Evolutionary conservation across 2,888 invertebrate species (phyloP).

Genomic region (Pristionchus exspectatus): DNA sequence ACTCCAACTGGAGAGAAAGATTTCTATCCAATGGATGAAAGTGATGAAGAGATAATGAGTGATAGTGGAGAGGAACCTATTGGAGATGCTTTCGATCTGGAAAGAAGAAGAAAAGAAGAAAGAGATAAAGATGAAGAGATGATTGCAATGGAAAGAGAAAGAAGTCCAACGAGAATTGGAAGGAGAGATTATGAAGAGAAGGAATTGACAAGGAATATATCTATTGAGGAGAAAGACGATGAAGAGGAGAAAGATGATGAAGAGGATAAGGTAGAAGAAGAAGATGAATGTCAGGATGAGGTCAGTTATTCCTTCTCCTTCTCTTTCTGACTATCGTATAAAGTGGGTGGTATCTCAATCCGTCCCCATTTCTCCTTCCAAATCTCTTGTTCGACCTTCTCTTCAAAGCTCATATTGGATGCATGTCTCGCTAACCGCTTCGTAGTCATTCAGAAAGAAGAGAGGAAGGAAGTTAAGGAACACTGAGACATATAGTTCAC

Average conservation of each 20-base stretch:
- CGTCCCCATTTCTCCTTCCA: neutral
- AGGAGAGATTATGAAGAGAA: neutral
- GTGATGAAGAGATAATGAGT: conserved; percentile 17
- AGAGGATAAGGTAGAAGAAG: neutral
- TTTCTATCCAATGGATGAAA: conserved; percentile 10
- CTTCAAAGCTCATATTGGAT: neutral
- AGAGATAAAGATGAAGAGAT: neutral
- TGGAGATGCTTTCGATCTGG: conserved; percentile 35
- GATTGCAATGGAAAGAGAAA: neutral
- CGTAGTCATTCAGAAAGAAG: conserved; percentile 15
- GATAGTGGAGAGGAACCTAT: conserved; percentile 30
- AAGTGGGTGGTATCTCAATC: neutral
- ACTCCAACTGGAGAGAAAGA: conserved; percentile 50
- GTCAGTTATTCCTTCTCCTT: neutral
- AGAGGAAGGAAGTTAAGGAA: conserved; percentile 1
- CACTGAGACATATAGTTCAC: neutral
- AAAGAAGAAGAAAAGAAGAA: conserved; percentile 23
- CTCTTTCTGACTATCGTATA: neutral
- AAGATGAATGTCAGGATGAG: conserved; percentile 12
- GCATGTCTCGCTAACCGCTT: conserved; percentile 2
- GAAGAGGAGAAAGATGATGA: neutral
- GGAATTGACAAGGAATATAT: neutral
- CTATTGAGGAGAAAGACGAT: neutral
- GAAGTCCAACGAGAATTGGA: neutral
- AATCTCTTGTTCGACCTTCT: neutral